Conservation (phyloP, 2,888 invertebrate species). For the Congeria kusceri region DNA sequence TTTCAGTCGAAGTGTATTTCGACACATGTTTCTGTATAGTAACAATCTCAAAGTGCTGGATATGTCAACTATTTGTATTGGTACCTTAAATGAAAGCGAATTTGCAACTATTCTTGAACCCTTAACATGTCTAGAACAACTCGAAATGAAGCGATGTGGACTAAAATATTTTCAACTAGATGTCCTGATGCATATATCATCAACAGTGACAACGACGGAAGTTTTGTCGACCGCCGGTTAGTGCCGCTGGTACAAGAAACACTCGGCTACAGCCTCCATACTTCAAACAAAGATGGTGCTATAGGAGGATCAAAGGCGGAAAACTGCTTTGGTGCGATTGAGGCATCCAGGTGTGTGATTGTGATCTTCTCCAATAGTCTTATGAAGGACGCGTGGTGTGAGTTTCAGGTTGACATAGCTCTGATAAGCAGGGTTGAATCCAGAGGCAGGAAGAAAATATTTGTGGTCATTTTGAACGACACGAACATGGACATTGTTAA, state of each 20-base stretch:
- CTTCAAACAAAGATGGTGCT: neutral
- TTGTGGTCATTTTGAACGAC: neutral
- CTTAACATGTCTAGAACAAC: too few species aligned
- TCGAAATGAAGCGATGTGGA: too few species aligned
- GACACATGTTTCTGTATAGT: too few species aligned
- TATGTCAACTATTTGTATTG: too few species aligned
- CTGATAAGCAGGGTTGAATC: neutral
- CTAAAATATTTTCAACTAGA: too few species aligned
- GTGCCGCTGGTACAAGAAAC: neutral
- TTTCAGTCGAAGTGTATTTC: neutral
- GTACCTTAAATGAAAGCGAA: too few species aligned
- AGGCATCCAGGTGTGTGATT: neutral
- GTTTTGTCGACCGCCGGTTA: neutral
- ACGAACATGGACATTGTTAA: neutral
- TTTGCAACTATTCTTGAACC: too few species aligned
- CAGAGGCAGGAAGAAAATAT: neutral
- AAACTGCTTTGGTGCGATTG: neutral
- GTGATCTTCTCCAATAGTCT: neutral
- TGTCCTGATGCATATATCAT: neutral
- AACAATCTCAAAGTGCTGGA: too few species aligned
- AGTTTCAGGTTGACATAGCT: neutral
- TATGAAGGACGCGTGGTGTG: constrained; percentile 4
- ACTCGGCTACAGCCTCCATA: neutral
- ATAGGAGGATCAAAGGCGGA: constrained; percentile 1
- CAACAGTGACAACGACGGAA: neutral